Percentiles rank a stretch among this genome's conserved stretches.
Evolutionary conservation across 1,140 invertebrate species (phyloP).

Genomic region (Doryteuthis pealeii): DNA sequence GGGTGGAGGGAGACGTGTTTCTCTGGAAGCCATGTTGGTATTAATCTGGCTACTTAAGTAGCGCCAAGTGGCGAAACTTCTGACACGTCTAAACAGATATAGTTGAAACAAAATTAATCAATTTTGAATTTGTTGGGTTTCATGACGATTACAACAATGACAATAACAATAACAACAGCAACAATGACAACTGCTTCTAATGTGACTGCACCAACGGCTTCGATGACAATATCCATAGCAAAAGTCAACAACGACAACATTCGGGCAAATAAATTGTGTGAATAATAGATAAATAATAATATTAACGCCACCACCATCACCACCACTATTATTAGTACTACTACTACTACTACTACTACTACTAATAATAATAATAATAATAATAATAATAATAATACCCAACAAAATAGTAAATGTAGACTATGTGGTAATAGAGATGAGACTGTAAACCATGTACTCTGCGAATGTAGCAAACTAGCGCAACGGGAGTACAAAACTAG

Average conservation of each 20-base stretch:
- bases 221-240: background rate
- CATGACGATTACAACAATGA: background rate
- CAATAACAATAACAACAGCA: background rate
- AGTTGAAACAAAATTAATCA: slow-evolving; percentile 7
- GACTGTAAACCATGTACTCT: too few species aligned
- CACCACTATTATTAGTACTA: too few species aligned
- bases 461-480: too few species aligned
- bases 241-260: background rate
- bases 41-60: background rate
- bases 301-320: too few species aligned
- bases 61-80: background rate
- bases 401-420: too few species aligned
- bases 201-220: background rate
- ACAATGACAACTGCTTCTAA: background rate
- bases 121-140: background rate
- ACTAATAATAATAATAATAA: too few species aligned
- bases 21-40: background rate
- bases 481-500: too few species aligned
- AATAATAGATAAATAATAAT: too few species aligned
- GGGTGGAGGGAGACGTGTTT: background rate
- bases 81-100: slow-evolving; percentile 3
- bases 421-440: too few species aligned
- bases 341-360: too few species aligned
- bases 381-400: too few species aligned
- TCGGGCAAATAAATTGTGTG: too few species aligned